Evolutionary conservation across 2,113 vertebrate genomes (phyloP).

Genomic region (Zapornia atra): DNA sequence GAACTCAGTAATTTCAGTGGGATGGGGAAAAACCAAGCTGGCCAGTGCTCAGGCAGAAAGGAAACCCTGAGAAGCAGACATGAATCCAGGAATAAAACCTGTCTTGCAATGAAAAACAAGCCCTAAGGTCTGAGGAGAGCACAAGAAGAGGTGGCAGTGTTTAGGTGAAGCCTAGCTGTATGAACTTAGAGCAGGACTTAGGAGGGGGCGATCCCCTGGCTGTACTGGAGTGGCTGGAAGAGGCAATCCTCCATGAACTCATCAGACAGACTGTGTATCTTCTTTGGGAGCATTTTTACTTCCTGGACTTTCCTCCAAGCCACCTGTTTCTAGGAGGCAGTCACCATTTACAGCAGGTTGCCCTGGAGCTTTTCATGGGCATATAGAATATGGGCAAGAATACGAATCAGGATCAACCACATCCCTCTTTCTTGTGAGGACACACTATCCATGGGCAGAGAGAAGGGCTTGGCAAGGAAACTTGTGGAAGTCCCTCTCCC

Average conservation of each 20-base stretch:
- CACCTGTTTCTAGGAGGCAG: neutral
- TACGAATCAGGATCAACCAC: neutral
- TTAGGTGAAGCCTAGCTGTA: neutral
- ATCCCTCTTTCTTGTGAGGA: neutral
- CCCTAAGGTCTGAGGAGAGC: neutral
- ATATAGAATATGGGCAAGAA: no score
- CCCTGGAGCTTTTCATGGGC: neutral
- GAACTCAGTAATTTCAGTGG: neutral
- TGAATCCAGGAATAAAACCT: neutral
- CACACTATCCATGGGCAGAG: neutral
- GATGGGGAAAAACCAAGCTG: neutral
- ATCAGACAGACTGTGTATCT: accelerated
- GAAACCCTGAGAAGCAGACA: neutral
- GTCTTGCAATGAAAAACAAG: neutral
- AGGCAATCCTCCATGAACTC: neutral
- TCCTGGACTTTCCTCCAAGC: neutral
- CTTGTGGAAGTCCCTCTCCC: no score
- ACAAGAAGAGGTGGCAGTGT: no score
- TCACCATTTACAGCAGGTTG: neutral
- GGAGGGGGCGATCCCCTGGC: neutral
- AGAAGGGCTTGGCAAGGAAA: neutral
- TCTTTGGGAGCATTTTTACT: neutral
- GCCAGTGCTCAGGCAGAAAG: neutral
- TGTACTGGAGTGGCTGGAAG: neutral
- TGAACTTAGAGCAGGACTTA: accelerated